phyloP scores from a whole-genome alignment of 2,888 invertebrate genomes.

The Nudaria mundana region DNA sequence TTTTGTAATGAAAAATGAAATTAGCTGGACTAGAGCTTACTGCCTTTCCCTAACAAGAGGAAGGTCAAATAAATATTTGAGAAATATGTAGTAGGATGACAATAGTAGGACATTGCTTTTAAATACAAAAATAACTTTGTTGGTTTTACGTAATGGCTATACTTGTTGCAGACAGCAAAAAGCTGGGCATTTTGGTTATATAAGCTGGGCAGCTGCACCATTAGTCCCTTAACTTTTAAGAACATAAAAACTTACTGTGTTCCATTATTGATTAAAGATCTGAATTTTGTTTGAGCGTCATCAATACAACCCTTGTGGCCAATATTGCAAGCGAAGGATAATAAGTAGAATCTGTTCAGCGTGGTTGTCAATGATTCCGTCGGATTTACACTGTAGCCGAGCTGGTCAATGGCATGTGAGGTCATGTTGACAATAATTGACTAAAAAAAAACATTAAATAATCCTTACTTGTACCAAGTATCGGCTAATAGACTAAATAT shows the following conservation, averaged over 20 bases:
- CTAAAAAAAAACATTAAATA: conserved; percentile 28
- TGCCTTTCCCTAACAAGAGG: no score
- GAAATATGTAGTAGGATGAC: no score
- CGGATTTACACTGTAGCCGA: conserved; percentile 49
- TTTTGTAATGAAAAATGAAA: no score
- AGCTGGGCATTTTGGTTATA: no score
- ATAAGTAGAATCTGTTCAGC: conserved; percentile 61
- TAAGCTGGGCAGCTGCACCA: no score
- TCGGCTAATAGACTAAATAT: neutral
- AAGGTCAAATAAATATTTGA: no score
- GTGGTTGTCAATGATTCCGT: conserved; percentile 53
- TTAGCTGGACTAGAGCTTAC: no score
- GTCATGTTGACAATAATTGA: conserved; percentile 47
- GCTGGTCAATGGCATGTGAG: conserved; percentile 46
- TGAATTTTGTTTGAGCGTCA: conserved; percentile 52
- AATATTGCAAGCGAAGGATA: conserved; percentile 84
- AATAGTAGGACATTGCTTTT: no score
- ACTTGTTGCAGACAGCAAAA: no score
- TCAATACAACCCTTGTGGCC: conserved; percentile 78
- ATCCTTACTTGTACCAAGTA: no score
- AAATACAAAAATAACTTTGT: no score
- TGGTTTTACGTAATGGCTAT: no score
- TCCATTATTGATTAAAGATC: conserved; percentile 29
- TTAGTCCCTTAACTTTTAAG: neutral
- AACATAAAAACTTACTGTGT: conserved; percentile 37